phyloP scores from a whole-genome alignment of 2,888 invertebrate genomes.

The Zhuqinia jingwanae region DNA sequence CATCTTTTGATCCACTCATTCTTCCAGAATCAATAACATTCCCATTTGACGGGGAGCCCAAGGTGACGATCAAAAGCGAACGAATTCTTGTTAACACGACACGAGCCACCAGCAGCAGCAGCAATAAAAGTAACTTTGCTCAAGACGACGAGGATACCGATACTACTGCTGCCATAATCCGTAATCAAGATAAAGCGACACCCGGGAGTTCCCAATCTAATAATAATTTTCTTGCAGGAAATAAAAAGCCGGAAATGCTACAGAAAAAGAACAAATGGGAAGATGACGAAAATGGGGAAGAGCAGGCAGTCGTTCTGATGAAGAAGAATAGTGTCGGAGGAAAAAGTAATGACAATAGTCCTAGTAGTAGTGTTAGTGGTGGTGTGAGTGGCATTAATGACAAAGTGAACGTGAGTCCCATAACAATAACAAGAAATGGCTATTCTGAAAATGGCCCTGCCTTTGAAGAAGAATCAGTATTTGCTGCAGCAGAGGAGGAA shows the following conservation, averaged over 20 bases:
- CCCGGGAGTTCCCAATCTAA: conserved; percentile 68
- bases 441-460: conserved; percentile 24
- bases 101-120: conserved; percentile 21
- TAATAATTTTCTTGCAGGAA: conserved; percentile 57
- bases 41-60: conserved; percentile 73
- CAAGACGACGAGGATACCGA: neutral
- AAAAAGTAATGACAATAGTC: neutral
- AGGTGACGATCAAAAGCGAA: conserved; percentile 70
- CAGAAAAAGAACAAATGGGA: conserved; percentile 8
- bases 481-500: conserved; percentile 24
- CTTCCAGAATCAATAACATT: conserved; percentile 74
- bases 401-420: conserved; percentile 68
- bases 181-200: conserved; percentile 61
- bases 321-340: conserved; percentile 20
- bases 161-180: neutral
- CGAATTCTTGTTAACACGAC: conserved; percentile 72
- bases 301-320: conserved; percentile 1
- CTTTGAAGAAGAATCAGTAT: conserved; percentile 8
- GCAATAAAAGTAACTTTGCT: neutral
- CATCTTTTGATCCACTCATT: conserved; percentile 55
- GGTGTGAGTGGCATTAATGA: conserved; percentile 49
- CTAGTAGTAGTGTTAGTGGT: neutral
- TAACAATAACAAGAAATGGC: conserved; percentile 59
- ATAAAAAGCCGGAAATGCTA: neutral
- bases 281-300: neutral